Base-by-base conservation (phyloP, 2,888 invertebrate species). In the Apomyelois bistriatella region DNA sequence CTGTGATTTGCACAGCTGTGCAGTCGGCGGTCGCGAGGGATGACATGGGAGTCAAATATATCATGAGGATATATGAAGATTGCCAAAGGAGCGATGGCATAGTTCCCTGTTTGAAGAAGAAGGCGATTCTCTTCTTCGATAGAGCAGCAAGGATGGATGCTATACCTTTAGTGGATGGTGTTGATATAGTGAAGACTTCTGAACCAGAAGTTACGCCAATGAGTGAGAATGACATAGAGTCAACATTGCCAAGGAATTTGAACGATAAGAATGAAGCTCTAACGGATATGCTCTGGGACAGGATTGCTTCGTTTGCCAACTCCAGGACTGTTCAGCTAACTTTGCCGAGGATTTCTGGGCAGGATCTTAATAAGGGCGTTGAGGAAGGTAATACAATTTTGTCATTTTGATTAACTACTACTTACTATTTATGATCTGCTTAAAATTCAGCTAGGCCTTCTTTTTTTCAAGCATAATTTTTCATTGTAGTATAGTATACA, bases 61-160 rank as follows among this genome's bases (percentile, higher is more conserved):
- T 94, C 4, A 85, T 93, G 67, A 93, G 93, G 67, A 91, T 96
- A 59, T 96, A 95, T 77, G 95, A 96, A 64, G 96, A 96, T 66
- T 96, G 96, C 72, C 92, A 93, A 58, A 92, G 92, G 59, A 82
- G 93, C 0, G 94, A 94, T 56, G 95, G 94, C 47, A 88, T 96
- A 51, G 85, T 94, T 51, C 94, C 94, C 17, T 96, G 96, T 74
- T 83, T 96, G 49, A 96, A 96, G 88, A 95, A 95, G 79, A 96
- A 95, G 73, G 95, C 95, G 0, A 93, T 96, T 54, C 85, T 94
- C 1, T 95, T 96, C 75, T 93, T 96, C 61, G 96, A 96, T 69
- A 91, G 96, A 48, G 92, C 95, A 22, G 92, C 94, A 0, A 92
- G 94, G 56, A 94, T 96, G 86, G 94, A 95, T 17, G 91, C 92